phyloP scores from a whole-genome alignment of 2,113 vertebrate species.

The Trichechus manatus region DNA sequence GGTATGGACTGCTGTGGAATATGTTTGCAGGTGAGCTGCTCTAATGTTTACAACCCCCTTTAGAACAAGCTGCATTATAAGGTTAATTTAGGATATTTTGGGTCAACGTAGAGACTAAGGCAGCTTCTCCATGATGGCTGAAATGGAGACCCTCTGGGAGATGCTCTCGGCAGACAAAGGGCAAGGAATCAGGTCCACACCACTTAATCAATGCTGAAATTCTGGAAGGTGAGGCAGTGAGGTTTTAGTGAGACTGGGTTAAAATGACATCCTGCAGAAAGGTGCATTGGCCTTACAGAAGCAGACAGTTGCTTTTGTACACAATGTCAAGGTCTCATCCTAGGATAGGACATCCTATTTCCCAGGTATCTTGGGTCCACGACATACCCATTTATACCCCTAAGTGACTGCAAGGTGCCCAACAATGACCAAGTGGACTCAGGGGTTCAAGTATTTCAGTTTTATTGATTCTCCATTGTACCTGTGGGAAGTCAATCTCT shows the following conservation, averaged over 20 bases:
- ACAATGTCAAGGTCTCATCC: not conserved
- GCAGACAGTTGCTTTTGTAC: not conserved
- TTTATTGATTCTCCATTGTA: not conserved
- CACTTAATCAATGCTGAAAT: not conserved
- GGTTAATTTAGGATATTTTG: not conserved
- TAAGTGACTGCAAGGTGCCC: not conserved
- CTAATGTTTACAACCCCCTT: not conserved
- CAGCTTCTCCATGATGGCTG: not conserved
- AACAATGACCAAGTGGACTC: not conserved
- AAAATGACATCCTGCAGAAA: not conserved
- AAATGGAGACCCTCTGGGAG: not conserved
- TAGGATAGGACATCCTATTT: not conserved
- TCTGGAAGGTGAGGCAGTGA: not conserved
- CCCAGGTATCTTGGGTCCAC: not conserved
- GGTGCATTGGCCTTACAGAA: not conserved
- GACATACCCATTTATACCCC: accelerated
- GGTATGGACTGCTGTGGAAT: not conserved
- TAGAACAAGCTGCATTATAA: not conserved
- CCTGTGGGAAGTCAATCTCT: not conserved
- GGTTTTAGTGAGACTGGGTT: no score
- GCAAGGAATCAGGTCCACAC: accelerated
- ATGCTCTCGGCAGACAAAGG: not conserved
- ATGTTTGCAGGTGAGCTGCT: not conserved
- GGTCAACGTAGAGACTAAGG: not conserved
- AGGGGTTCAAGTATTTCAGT: not conserved